phyloP scores from a whole-genome alignment of 2,113 vertebrate genomes.

The Hyaena hyaena region DNA sequence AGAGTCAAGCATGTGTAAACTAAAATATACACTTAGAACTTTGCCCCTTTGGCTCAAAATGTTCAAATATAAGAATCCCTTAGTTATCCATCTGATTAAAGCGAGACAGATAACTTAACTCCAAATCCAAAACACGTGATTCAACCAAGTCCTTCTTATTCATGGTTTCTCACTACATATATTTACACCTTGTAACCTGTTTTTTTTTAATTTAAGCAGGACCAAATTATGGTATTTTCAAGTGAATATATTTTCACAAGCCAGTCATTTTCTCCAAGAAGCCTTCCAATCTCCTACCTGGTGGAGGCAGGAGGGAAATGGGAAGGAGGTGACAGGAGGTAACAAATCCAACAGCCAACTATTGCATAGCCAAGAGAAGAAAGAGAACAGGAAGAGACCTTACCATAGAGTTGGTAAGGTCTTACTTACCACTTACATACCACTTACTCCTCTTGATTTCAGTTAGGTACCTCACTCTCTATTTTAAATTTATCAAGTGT shows the following conservation, averaged over 20 bases:
- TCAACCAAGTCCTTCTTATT: not conserved
- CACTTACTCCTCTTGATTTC: not conserved
- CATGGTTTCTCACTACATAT: not conserved
- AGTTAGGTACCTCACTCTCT: not conserved
- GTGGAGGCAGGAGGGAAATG: not conserved
- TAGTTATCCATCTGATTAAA: not conserved
- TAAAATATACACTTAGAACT: constrained; percentile 53
- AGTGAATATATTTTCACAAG: constrained; percentile 16
- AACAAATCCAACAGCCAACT: not conserved
- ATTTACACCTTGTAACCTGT: not conserved
- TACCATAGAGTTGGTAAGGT: not conserved
- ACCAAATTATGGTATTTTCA: constrained; percentile 39
- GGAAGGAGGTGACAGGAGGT: not conserved
- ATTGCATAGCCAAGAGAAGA: not conserved
- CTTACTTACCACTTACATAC: not conserved
- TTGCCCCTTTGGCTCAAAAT: not conserved
- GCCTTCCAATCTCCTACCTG: not conserved
- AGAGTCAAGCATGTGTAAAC: not conserved
- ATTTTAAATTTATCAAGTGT: not conserved
- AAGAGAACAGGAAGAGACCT: not conserved
- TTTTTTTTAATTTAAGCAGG: not conserved
- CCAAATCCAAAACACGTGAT: not conserved
- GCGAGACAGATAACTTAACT: not conserved
- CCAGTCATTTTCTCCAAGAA: constrained; percentile 5
- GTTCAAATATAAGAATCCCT: not conserved